Base-by-base conservation (phyloP, 2,113 vertebrate species). In the Corydoras maculifer region DNA sequence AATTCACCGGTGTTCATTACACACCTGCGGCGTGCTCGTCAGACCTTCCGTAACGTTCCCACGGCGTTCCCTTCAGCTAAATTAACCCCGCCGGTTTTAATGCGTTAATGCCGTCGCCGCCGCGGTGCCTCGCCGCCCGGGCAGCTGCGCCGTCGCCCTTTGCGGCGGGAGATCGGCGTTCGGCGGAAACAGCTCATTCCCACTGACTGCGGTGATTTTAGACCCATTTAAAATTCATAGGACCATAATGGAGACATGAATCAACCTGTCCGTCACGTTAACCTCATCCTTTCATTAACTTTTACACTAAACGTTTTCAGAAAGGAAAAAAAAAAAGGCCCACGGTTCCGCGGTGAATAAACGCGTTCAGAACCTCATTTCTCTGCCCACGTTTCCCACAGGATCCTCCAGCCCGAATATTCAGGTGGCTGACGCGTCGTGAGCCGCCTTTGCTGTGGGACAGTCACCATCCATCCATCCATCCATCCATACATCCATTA, bases 1-100 rank as follows among this genome's bases (percentile, higher is more conserved):
- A 25, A 55, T 31, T 35, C 30, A 6, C 8, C 10, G 53, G 65
- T 15, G 65, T 68, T 68, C 57, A 68, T 68, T 68, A 68, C 65
- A 58, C 54, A 35, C 65, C 65, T 68, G 65, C 54, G 8, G 65
- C 12, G 65, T 7, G 65, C 57, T 55, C 25, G 58, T 68, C 54
- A 68, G 65, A 53, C 65, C 18, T 58, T 57, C 31, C 3, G 5
- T 14, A 35, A 31, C 4, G 5, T 32, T 1, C 53, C 11, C 31
- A 57, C 14, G 6, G 54, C n/a, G 29, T 58, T n/a, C 54, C 54
- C 54, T 13, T n/a, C 54, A 68, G 54, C 35, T 68, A 58, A 68
- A 58, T 58, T 57, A 68, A 58, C 65, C 65, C 65, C 32, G 65
- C 57, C 31, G 53, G 58, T 68, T 68, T 68, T 18, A 58, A 68